These are phyloP conservation scores for Eilema griseolum DNA, from an alignment of 2,888 invertebrate genomes.

Conservation along the genomic window DNA sequence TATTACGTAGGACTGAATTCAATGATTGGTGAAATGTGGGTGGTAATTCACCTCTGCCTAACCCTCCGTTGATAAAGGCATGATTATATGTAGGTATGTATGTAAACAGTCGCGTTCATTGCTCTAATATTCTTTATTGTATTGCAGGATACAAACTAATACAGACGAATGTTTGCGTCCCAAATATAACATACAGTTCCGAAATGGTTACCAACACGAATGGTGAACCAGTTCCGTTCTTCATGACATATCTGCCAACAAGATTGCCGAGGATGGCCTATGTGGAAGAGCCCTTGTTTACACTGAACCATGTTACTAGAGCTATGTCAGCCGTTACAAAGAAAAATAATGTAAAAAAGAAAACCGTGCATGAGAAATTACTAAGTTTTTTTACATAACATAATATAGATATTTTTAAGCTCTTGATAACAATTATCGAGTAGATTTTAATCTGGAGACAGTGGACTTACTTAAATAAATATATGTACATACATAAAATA, in stretches of 20 bases:
- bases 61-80: no score
- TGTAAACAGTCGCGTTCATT: no score
- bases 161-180: not conserved
- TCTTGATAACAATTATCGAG: not conserved
- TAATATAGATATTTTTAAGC: not conserved
- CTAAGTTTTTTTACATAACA: not conserved
- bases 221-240: not conserved
- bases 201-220: not conserved
- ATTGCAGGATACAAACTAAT: constrained; percentile 15
- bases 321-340: not conserved
- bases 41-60: no score
- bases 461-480: not conserved
- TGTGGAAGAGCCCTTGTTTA: constrained; percentile 5
- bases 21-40: no score
- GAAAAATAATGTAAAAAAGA: not conserved
- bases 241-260: constrained; percentile 12
- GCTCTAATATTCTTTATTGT: not conserved
- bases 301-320: not conserved
- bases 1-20: no score
- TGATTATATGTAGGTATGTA: no score
- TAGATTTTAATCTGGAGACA: not conserved
- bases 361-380: not conserved
- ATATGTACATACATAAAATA: no score
- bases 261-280: not conserved
- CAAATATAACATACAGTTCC: constrained; percentile 8